Base-by-base conservation (phyloP, 2,113 vertebrate species). In the Scolopax mira region DNA sequence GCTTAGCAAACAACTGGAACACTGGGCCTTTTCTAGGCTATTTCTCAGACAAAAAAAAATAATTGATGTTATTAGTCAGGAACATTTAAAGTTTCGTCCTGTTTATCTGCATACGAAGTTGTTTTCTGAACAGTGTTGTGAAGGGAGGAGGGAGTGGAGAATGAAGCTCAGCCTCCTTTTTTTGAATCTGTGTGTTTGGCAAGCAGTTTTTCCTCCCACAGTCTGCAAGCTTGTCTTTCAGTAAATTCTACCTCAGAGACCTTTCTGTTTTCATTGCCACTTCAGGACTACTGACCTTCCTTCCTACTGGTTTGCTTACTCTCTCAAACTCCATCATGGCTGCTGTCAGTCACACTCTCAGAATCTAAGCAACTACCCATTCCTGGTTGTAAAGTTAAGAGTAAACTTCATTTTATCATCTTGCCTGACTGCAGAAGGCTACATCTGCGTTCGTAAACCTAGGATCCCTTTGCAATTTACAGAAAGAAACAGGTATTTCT, bases 31-130 rank as follows among this genome's bases (percentile, higher is more conserved):
- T 80, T 65, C 60, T 61, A 15, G 6, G 8, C 1, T 23, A 17
- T 48, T 94, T 78, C 28, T 31, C 24, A 71, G 10, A 44, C 8
- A 24, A 57, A 30, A 42, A 1, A 0, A 30, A 11, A 57, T 33
- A 39, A 1, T 0, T 24, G 11, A 18, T 48, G 5, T 11, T 48
- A 54, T 51, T 41, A 54, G 6, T 27, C 33, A 67, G 3, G 8
- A 75, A 60, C 41, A 72, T 72, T 58, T 46, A 11, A 65, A 80
- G 37, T 49, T 8, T 14, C 11, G n/a, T 62, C 8, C 24, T 60
- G 13, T 62, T 79, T 41, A 41, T 55, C 35, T 62, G 8, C 11
- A 37, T n/a, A 5, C 1, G 39, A 64, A 64, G 7, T 55, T 69
- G 52, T 62, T 35, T 44, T 6, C 49, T 69, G 35, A 65, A 61